Conservation (phyloP, 2,797 vertebrate genomes). For the Crocodylus rhombifer region DNA sequence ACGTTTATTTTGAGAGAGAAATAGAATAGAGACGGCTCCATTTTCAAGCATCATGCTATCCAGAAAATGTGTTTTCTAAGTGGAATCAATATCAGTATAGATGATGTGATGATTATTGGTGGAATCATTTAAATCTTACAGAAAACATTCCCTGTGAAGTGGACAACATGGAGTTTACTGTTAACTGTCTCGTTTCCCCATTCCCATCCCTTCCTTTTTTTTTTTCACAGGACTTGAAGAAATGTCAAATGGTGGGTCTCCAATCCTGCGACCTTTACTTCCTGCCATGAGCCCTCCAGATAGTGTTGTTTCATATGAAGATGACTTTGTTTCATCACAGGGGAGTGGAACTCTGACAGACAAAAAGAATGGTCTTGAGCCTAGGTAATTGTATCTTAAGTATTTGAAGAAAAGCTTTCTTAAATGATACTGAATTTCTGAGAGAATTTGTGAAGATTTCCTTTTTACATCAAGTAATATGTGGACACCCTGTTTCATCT, state of each 20-base stretch:
- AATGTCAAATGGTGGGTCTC: constrained; percentile 74
- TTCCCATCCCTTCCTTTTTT: constrained; percentile 5
- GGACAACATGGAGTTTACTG: not conserved
- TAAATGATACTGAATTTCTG: not conserved
- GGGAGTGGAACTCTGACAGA: constrained; percentile 84
- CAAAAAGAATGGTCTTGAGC: constrained; percentile 80
- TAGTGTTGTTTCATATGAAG: constrained; percentile 85
- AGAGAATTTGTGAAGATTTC: not conserved
- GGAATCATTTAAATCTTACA: not conserved
- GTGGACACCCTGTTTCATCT: not conserved
- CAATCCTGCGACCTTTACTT: constrained; percentile 72
- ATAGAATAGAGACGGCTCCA: not conserved
- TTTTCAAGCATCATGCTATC: not conserved
- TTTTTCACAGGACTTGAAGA: constrained; percentile 82
- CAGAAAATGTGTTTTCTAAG: not conserved
- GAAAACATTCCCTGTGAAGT: not conserved
- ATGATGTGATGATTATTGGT: not conserved
- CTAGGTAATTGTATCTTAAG: constrained; percentile 82
- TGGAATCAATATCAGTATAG: not conserved
- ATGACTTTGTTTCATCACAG: constrained; percentile 90
- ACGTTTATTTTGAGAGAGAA: not conserved
- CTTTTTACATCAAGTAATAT: constrained; percentile 9
- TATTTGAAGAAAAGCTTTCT: not conserved
- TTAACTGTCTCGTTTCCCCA: not conserved
- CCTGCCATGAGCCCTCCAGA: constrained; percentile 77